Evolutionary conservation across 2,113 vertebrate species (phyloP).

Genomic region (Laterallus jamaicensis): DNA sequence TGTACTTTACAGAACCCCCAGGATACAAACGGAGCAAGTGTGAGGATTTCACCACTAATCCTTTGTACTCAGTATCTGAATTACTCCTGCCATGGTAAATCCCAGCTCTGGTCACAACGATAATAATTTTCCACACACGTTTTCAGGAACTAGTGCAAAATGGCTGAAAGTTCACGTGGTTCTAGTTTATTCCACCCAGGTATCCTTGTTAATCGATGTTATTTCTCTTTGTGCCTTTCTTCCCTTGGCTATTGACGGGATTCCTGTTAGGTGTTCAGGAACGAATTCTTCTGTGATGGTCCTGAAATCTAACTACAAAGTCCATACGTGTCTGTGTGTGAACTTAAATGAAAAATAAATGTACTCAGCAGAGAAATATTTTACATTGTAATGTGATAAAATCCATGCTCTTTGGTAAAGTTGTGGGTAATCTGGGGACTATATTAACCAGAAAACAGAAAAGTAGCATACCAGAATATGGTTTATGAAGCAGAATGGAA

Average conservation of each 20-base stretch:
- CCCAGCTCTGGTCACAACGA: neutral
- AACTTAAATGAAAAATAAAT: constrained; percentile 48
- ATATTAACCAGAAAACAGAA: constrained; percentile 48
- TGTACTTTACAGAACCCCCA: neutral
- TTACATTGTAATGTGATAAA: constrained; percentile 60
- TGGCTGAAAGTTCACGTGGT: neutral
- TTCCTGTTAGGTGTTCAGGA: neutral
- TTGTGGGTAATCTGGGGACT: constrained; percentile 31
- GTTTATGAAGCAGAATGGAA: constrained; percentile 61
- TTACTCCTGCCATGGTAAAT: neutral
- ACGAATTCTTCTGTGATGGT: constrained; percentile 19
- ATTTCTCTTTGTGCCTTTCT: neutral
- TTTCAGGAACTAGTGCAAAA: neutral
- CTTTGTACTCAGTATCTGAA: neutral
- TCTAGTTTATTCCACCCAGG: neutral
- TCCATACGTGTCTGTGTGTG: neutral
- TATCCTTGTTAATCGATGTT: neutral
- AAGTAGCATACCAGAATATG: constrained; percentile 34
- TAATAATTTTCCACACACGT: neutral
- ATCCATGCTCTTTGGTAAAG: constrained; percentile 13
- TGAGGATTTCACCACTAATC: neutral
- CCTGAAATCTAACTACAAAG: constrained; percentile 15
- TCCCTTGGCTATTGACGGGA: neutral
- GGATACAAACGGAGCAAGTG: neutral
- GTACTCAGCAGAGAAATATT: constrained; percentile 31